Conservation (phyloP, 1,140 invertebrate genomes). For the Apocrypta bakeri region DNA sequence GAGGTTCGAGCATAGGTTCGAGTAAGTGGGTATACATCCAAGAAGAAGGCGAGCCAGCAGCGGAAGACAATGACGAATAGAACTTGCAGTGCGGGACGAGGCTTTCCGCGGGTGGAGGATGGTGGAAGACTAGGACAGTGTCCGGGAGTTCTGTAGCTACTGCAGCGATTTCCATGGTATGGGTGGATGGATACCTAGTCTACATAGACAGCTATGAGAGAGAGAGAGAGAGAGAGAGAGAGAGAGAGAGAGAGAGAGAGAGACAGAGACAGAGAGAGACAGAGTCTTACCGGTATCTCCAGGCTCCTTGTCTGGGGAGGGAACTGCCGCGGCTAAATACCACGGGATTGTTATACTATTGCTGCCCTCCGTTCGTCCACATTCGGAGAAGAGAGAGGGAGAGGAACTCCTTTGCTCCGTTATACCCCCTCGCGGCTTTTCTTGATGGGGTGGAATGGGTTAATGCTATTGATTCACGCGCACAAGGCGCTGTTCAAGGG, state of each 20-base stretch:
- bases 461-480: constrained; percentile 76
- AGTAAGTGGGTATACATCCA: background rate
- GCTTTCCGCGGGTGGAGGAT: constrained; percentile 53
- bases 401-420: constrained; percentile 57
- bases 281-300: constrained; percentile 60
- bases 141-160: constrained; percentile 50
- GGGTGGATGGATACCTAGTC: constrained; percentile 67
- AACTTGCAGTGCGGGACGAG: constrained; percentile 18
- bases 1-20: background rate
- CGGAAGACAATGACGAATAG: constrained; percentile 22
- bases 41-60: constrained; percentile 31
- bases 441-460: constrained; percentile 73
- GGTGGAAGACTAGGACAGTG: constrained; percentile 11
- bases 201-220: constrained; percentile 53
- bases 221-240: constrained; percentile 1
- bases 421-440: constrained; percentile 57
- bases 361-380: constrained; percentile 58
- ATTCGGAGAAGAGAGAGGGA: constrained; percentile 12
- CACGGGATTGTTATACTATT: constrained; percentile 75
- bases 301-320: constrained; percentile 59
- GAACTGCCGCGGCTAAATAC: constrained; percentile 69
- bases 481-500: constrained; percentile 59
- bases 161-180: constrained; percentile 58
- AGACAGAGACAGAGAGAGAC: background rate
- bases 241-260: constrained; percentile 36